Conservation (phyloP, 1,140 invertebrate genomes). For the Stegodyphus dumicola region DNA sequence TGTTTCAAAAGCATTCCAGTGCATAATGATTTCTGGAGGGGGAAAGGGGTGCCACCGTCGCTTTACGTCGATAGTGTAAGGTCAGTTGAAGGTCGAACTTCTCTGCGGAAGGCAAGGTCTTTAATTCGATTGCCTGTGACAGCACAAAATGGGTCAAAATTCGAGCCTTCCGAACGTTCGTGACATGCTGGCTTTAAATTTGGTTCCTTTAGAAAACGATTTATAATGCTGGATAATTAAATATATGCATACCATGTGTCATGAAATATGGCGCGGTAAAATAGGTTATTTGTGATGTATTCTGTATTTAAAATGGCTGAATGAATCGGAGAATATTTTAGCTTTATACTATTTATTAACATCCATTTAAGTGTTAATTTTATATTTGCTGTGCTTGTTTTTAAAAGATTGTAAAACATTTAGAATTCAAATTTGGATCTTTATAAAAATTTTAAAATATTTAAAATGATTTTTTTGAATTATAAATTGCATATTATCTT, state of each 20-base stretch:
- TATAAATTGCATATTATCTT: too few species aligned
- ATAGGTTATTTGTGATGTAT: too few species aligned
- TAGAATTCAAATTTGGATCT: too few species aligned
- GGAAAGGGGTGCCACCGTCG: conserved; percentile 2
- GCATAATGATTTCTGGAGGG: conserved; percentile 12
- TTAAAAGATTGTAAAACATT: too few species aligned
- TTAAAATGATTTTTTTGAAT: too few species aligned
- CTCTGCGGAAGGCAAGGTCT: background rate
- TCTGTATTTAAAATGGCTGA: too few species aligned
- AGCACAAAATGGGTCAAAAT: conserved; percentile 42
- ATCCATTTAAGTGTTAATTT: too few species aligned
- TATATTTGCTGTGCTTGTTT: too few species aligned
- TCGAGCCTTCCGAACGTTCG: background rate
- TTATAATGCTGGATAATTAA: background rate
- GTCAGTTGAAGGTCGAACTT: conserved; percentile 24
- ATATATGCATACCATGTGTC: background rate
- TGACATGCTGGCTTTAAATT: background rate
- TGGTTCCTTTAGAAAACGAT: background rate
- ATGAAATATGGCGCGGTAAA: too few species aligned
- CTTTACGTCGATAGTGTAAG: conserved; percentile 19
- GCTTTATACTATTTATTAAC: too few species aligned
- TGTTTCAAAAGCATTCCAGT: conserved; percentile 14
- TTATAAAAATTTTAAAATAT: too few species aligned
- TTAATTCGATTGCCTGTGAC: conserved; percentile 42
- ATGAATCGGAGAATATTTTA: too few species aligned